Conservation (phyloP, 1,140 invertebrate species). For the Odontomachus brunneus region DNA sequence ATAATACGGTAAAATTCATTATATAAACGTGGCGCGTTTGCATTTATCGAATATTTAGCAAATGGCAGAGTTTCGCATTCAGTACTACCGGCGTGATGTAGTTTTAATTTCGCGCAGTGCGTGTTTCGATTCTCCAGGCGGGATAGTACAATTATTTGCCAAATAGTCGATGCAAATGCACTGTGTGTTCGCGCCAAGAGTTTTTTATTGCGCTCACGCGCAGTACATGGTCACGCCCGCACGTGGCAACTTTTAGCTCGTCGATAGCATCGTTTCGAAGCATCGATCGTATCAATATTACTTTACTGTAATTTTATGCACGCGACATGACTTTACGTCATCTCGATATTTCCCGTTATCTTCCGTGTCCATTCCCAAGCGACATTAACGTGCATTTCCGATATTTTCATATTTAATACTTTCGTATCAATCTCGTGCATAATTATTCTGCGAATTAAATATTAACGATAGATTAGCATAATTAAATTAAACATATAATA, state of each 20-base stretch:
- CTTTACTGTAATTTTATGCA: constrained; percentile 12
- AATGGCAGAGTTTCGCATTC: background rate
- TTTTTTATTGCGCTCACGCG: background rate
- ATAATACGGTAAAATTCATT: constrained; percentile 21
- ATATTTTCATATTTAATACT: no score
- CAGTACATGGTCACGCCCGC: background rate
- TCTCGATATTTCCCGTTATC: no score
- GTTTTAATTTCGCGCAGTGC: constrained; percentile 11
- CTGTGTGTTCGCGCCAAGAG: background rate
- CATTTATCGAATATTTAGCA: constrained; percentile 11
- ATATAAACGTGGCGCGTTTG: constrained; percentile 13
- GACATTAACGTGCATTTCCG: no score
- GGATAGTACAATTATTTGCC: background rate
- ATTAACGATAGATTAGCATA: no score
- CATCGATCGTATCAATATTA: background rate
- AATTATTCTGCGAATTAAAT: no score
- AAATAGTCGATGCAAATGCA: constrained; percentile 24
- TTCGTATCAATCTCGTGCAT: no score
- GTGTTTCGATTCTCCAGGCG: background rate
- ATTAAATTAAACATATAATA: no score
- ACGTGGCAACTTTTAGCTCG: background rate
- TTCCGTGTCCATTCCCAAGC: no score
- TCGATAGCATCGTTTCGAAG: background rate
- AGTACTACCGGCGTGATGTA: background rate
- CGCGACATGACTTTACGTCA: background rate